Conservation (phyloP, 1,140 invertebrate genomes). For the Meloidogyne exigua region DNA sequence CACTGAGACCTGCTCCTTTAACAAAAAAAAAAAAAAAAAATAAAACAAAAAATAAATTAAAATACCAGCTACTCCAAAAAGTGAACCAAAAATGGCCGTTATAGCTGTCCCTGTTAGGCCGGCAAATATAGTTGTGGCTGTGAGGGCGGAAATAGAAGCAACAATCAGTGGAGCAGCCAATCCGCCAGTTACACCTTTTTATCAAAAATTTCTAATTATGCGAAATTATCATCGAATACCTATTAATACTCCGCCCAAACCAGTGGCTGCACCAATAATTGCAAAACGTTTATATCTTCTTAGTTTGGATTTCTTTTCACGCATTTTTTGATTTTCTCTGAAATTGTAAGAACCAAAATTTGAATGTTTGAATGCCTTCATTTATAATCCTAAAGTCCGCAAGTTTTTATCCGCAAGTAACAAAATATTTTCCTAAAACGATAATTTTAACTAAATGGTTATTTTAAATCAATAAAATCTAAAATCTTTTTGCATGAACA, state of each 20-base stretch:
- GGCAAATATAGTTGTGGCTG: constrained; percentile 24
- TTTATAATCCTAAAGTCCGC: too few relatives aligned
- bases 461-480: too few relatives aligned
- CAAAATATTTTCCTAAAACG: too few relatives aligned
- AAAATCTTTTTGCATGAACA: too few relatives aligned
- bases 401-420: too few relatives aligned
- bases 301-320: constrained; percentile 61
- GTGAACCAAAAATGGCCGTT: constrained; percentile 65
- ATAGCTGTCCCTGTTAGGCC: background rate
- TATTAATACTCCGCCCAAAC: constrained; percentile 66
- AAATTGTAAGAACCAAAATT: constrained; percentile 38
- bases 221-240: too few relatives aligned
- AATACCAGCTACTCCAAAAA: constrained; percentile 67
- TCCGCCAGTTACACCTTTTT: constrained; percentile 66
- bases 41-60: background rate
- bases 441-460: too few relatives aligned
- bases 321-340: constrained; percentile 46
- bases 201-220: too few relatives aligned
- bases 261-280: constrained; percentile 66
- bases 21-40: background rate
- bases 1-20: constrained; percentile 64
- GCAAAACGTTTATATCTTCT: constrained; percentile 66
- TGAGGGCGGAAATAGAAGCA: constrained; percentile 4
- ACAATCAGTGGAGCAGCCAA: constrained; percentile 66
- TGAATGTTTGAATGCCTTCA: too few relatives aligned